Conservation (phyloP, 2,888 invertebrate species). For the Diaphora mendica region DNA sequence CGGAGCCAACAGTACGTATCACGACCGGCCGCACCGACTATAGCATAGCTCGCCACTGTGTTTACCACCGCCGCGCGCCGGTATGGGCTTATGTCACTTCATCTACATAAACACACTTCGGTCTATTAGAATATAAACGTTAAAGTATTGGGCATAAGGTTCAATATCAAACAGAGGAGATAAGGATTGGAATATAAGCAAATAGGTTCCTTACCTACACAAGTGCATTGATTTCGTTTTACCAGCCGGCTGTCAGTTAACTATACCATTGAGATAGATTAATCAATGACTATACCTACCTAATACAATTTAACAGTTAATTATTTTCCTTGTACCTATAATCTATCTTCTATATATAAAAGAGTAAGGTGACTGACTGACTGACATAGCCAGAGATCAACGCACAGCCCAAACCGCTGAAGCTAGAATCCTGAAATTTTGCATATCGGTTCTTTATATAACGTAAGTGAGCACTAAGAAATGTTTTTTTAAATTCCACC, state of each 20-base stretch:
- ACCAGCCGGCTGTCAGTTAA: neutral
- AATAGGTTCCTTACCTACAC: neutral
- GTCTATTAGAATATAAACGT: neutral
- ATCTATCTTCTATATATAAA: too few relatives aligned
- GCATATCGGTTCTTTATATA: too few relatives aligned
- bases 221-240: neutral
- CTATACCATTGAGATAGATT: too few relatives aligned
- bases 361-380: too few relatives aligned
- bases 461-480: too few relatives aligned
- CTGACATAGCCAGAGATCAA: too few relatives aligned
- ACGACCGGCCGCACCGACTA: neutral
- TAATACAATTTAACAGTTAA: too few relatives aligned
- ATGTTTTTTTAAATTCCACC: too few relatives aligned
- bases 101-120: neutral
- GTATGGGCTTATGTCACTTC: neutral
- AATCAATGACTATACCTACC: too few relatives aligned
- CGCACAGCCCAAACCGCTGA: too few relatives aligned
- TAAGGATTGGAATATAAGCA: neutral
- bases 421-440: too few relatives aligned
- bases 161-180: neutral
- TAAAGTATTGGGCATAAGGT: rapidly evolving
- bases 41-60: constrained; percentile 15
- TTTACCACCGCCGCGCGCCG: neutral
- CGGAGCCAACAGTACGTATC: constrained; percentile 71
- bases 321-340: too few relatives aligned